Evolutionary conservation across 2,888 invertebrate genomes (phyloP), one percentile per base, ranked within the genome.

Genomic region (Orthonevra nobilis): DNA sequence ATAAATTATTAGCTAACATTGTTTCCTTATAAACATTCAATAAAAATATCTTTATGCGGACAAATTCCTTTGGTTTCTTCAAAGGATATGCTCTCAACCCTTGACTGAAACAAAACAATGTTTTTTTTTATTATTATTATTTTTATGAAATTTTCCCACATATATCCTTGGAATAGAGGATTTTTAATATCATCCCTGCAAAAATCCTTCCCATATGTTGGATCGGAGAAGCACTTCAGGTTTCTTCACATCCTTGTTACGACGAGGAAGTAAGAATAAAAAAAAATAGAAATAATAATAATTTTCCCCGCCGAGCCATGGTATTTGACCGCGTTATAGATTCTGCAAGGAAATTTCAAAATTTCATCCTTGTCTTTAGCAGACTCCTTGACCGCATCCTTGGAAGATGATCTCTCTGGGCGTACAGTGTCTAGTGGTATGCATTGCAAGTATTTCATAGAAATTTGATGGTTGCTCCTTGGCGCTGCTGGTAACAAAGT

Each of bases 1-100:
- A 66, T 61, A 68, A 79, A 60, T 68, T 79, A 79, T 79, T 68
- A 73, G 73, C 64, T 26, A 38, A 38, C 17, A 36, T 4, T 44
- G 17, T 28, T 19, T 66, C 6, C 20, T 30, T 19, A 40, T 40
- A 50, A 68, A 56, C 56, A 50, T 79, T 79, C 73, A 79, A 79
- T 79, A 77, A 72, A 73, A 79, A 79, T 79, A 79, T 73, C 73
- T 79, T 73, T 56, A 61, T 73, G 68, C 68, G 61, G 73, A 73
- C 54, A 79, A 79, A 79, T 79, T 73, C 79, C 50, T 72, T 42
- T 48, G 66, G 75, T 61, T 61, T 10, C 15, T 44, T 79, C 79
- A 73, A 73, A 77, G 73, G 79, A 73, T 73, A 50, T 40, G 40
- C 56, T n/a, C 17, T 72, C 14, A 23, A 32, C 61, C 30, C 14